Conservation (phyloP, 2,797 vertebrate genomes). For the Hydrocynus forskahlii region DNA sequence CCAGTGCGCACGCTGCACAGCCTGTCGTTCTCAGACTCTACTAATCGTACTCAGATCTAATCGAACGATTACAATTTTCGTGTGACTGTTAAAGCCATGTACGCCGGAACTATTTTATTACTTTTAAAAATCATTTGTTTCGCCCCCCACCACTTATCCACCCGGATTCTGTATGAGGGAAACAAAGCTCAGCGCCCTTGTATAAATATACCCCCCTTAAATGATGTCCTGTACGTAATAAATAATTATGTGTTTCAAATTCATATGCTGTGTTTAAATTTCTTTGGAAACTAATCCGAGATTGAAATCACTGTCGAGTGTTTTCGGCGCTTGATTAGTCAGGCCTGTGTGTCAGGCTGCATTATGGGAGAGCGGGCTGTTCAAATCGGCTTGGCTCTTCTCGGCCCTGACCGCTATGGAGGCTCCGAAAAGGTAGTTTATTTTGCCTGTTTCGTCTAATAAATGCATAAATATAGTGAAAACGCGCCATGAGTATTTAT, state of each 20-base stretch:
- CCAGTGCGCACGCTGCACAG: neutral
- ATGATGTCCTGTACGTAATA: too few species aligned
- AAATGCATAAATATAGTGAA: neutral
- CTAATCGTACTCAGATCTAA: constrained; percentile 24
- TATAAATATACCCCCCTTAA: too few species aligned
- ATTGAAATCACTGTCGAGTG: neutral
- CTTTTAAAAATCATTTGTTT: too few species aligned
- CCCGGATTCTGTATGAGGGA: too few species aligned
- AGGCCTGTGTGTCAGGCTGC: constrained; percentile 24
- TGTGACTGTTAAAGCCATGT: neutral
- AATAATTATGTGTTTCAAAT: too few species aligned
- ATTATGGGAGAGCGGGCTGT: constrained; percentile 64
- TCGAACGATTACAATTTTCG: neutral
- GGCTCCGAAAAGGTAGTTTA: constrained; percentile 51
- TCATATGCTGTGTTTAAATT: too few species aligned
- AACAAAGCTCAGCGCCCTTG: too few species aligned
- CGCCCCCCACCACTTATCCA: too few species aligned
- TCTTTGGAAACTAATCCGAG: neutral
- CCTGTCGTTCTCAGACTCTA: neutral
- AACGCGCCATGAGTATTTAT: neutral
- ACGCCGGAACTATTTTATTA: too few species aligned
- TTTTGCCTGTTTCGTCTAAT: neutral
- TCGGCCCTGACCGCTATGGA: constrained; percentile 56
- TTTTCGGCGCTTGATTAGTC: constrained; percentile 3
- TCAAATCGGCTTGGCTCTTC: constrained; percentile 59